Evolutionary conservation across 2,888 invertebrate species (phyloP), one percentile per base, ranked within the genome.

Genomic region (Brachyopa scutellaris): DNA sequence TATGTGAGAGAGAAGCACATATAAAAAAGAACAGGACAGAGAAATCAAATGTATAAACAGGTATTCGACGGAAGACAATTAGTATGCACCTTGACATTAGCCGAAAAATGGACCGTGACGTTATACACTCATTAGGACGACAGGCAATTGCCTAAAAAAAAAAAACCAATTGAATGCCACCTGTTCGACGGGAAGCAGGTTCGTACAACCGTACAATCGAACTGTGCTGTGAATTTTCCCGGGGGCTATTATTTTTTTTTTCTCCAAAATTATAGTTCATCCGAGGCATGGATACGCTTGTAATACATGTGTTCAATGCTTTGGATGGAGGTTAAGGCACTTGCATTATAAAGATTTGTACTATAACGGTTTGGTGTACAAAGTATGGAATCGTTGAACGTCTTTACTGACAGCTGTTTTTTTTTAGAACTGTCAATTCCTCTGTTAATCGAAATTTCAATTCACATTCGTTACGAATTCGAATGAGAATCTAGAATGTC

Each of bases 11-110:
- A 49, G 2, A 11, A n/a, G 40, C 17, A 40, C 59, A 26, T 29
- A 7, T 1, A 42, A 59, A 15, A 9, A n/a, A 29, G 19, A 9
- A 36, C 11, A 49, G 23, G 36, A 13, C 31, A 9, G 2, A 29
- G 55, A 73, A 67, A 67, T 67, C 74, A 64, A 69, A 49, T 62
- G 23, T 55, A 40, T 57, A 23, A 70, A 82, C 76, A 53, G 45
- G 82, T 76, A 70, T 66, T 70, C 61, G 40, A 69, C 64, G 69
- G 61, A 53, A 57, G 31, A 40, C 77, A 76, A 83, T 83, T 77
- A 77, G 40, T 55, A 72, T 77, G 72, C 83, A 83, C 83, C 83
- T 83, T 83, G 83, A 73, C 77, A 83, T 83, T 83, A 83, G 77
- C 77, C 77, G 72, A 77, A 77, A 82, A 76, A 76, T 82, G 59